Conservation (phyloP, 2,888 invertebrate genomes). For the Calameuta idolon region DNA sequence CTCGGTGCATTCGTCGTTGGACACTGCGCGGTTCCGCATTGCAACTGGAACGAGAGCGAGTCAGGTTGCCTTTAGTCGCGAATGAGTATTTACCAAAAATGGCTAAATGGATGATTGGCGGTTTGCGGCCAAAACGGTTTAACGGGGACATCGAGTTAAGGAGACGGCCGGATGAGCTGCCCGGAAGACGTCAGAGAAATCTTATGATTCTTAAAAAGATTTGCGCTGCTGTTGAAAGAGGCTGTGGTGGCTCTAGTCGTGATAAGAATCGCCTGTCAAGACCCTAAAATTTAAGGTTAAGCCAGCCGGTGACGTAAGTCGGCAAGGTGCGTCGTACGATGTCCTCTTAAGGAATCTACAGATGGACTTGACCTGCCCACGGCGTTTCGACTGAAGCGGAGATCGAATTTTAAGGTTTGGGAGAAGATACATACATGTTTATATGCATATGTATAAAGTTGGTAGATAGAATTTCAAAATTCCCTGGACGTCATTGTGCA, state of each 20-base stretch:
- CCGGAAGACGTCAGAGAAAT: background rate
- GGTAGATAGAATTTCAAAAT: background rate
- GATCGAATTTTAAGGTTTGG: background rate
- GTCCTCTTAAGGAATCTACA: constrained; percentile 37
- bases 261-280: background rate
- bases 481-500: background rate
- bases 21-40: background rate
- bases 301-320: constrained; percentile 26
- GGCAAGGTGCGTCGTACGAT: constrained; percentile 24
- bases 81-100: background rate
- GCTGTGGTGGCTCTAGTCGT: background rate
- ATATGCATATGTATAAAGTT: no score
- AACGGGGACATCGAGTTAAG: background rate
- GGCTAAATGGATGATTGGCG: background rate
- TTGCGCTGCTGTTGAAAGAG: background rate
- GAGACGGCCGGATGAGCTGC: background rate
- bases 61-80: background rate
- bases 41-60: background rate
- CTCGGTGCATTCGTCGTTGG: background rate
- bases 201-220: background rate
- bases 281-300: background rate
- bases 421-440: no score
- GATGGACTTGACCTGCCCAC: constrained; percentile 36
- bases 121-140: background rate
- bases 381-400: constrained; percentile 11